Evolutionary conservation across 2,113 vertebrate species (phyloP), one percentile per base, ranked within the genome.

Genomic region (Zapornia atra): DNA sequence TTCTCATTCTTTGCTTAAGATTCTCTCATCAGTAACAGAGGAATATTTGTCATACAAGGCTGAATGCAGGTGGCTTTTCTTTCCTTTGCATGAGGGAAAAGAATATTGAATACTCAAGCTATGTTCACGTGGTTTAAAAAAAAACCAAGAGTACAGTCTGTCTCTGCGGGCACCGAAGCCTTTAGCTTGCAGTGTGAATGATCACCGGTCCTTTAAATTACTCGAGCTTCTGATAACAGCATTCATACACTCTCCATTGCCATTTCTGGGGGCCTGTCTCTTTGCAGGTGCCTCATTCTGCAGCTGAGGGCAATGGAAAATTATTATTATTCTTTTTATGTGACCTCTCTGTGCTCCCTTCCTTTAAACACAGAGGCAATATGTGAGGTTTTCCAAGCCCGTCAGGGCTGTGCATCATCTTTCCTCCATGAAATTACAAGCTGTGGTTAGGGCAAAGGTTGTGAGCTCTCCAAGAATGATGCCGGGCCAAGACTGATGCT

Each of bases 391-490:
- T 95, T 76, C 94, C 88, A 91, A 93, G 75, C 72, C 82, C 6
- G 0, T 51, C 53, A 78, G 66, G 80, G 53, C 70, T 42, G 3
- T 91, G 77, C 86, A 96, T 92, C 91, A 94, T 95, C 92, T 61
- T 89, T 79, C 77, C 81, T 91, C 84, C 95, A 89, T 82, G 77
- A 89, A 97, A 96, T 95, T 94, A 92, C 83, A 94, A 93, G 77
- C 83, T 97, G 95, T 96, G 95, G 94, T 97, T 79, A 94, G 92
- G 86, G 81, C 73, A 94, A 94, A 94, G 77, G 61, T 72, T 95
- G 70, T 54, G 81, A 95, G 86, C 88, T 88, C 82, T 96, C 90
- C 92, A 94, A 95, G 90, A 95, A 96, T 12, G 16, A 82, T 19
- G 12, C 65, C 0, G 0, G 88, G 71, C 79, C 79, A 88, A 86